Evolutionary conservation across 2,797 vertebrate species (phyloP).

Genomic region (Loriculus beryllinus): DNA sequence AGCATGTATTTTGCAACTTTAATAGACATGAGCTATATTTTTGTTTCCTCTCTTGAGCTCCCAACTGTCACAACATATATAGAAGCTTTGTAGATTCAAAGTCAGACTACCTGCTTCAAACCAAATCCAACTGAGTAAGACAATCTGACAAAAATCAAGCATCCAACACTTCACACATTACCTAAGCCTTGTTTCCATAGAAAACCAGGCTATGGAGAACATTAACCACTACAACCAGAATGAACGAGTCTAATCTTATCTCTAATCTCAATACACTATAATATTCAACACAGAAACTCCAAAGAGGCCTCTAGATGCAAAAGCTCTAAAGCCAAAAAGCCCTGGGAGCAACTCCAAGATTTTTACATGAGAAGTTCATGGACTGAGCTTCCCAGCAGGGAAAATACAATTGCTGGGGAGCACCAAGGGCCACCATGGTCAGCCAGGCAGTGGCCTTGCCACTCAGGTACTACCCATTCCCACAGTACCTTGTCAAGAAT

Average conservation of each 20-base stretch:
- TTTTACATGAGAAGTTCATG: fast-evolving
- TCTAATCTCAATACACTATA: neutral
- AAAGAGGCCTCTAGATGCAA: neutral
- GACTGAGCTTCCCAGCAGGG: neutral
- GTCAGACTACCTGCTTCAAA: neutral
- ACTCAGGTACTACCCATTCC: neutral
- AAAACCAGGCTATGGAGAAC: neutral
- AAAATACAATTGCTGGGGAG: neutral
- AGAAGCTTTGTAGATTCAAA: neutral
- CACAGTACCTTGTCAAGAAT: neutral
- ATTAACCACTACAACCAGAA: neutral
- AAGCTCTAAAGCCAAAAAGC: neutral
- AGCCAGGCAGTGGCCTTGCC: fast-evolving
- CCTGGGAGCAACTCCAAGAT: neutral
- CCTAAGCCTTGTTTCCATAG: neutral
- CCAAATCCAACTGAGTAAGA: neutral
- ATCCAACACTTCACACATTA: neutral
- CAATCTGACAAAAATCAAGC: neutral
- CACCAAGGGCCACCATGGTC: neutral
- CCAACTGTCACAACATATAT: neutral
- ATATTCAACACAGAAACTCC: neutral
- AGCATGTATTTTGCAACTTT: fast-evolving
- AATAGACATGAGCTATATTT: neutral
- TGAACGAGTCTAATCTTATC: neutral
- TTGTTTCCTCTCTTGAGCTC: neutral